Evolutionary conservation across 2,113 vertebrate species (phyloP).

Genomic region (Rousettus leschenaultii): DNA sequence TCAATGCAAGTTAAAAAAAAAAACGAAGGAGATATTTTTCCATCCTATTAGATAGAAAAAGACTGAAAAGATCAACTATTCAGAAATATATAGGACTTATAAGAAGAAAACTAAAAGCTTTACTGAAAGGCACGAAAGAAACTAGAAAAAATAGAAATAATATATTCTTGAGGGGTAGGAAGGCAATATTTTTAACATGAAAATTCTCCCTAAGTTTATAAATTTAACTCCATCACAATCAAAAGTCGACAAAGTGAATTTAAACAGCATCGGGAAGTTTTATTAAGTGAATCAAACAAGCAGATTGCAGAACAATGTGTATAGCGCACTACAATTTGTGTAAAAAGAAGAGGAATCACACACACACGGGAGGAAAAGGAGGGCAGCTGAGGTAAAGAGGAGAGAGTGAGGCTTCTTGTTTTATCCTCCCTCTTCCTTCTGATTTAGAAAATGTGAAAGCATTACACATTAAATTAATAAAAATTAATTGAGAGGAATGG

Average conservation of each 20-base stretch:
- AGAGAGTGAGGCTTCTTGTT: background rate
- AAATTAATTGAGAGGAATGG: background rate
- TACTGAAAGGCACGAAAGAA: background rate
- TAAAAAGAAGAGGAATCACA: background rate
- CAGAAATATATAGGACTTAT: background rate
- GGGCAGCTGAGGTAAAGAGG: background rate
- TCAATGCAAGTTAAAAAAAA: background rate
- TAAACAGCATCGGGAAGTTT: background rate
- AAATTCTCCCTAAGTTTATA: background rate
- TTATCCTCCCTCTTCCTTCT: background rate
- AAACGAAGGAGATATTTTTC: background rate
- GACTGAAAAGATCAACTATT: background rate
- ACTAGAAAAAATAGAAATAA: background rate
- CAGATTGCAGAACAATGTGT: background rate
- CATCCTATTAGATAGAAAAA: background rate
- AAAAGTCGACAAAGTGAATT: background rate
- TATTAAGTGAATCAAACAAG: background rate
- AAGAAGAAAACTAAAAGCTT: conserved; percentile 1
- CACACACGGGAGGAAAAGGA: background rate
- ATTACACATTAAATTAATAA: background rate
- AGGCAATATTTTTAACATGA: background rate
- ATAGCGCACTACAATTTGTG: background rate
- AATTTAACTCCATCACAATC: background rate
- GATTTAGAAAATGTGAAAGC: background rate
- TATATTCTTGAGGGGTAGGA: background rate